phyloP scores from a whole-genome alignment of 2,797 vertebrate species.

The Coregonus suidteri region DNA sequence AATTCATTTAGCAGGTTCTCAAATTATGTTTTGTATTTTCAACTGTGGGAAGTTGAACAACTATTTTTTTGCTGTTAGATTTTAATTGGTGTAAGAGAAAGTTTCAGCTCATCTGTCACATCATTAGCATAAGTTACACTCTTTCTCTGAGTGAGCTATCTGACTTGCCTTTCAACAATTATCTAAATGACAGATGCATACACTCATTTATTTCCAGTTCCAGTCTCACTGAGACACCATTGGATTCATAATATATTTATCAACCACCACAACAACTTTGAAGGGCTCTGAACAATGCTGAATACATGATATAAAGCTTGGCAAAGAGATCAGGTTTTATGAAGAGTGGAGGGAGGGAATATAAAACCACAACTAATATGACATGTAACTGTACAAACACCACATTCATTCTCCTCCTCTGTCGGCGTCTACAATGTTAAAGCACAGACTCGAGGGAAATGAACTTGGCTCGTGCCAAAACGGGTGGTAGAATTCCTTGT shows the following conservation, averaged over 20 bases:
- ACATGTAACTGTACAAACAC: not conserved
- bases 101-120: constrained; percentile 43
- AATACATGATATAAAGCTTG: constrained; percentile 16
- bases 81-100: constrained; percentile 31
- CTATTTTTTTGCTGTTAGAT: constrained; percentile 28
- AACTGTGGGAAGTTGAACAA: constrained; percentile 25
- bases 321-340: not conserved
- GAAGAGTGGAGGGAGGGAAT: not conserved
- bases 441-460: not conserved
- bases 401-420: not conserved
- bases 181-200: constrained; percentile 41
- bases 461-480: not conserved
- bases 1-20: constrained; percentile 4
- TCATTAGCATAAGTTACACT: constrained; percentile 51
- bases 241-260: constrained; percentile 16
- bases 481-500: not conserved
- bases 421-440: not conserved
- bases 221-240: constrained; percentile 1
- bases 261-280: not conserved
- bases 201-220: constrained; percentile 32
- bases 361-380: not conserved
- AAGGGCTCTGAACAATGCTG: not conserved
- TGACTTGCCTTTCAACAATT: constrained; percentile 30
- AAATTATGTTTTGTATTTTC: constrained; percentile 17
- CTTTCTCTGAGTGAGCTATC: constrained; percentile 37